A percentile compares a stretch with the other conserved stretches of the same genome.
Conservation (phyloP, 2,888 invertebrate species). For the Chelonus formosanus region DNA sequence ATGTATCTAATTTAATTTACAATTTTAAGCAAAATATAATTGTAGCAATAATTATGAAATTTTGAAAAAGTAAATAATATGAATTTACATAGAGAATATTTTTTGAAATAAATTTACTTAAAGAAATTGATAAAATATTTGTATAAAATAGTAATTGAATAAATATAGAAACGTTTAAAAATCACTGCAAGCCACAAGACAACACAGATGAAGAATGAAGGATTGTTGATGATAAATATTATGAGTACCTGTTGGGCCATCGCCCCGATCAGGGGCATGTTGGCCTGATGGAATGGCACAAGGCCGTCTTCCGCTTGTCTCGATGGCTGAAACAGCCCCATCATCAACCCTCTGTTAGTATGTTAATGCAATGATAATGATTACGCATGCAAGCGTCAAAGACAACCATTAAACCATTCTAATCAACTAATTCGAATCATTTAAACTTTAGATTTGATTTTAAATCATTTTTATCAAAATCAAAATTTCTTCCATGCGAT, state of each 20-base stretch:
- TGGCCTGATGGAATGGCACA: slow-evolving; percentile 68
- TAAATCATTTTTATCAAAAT: too few relatives aligned
- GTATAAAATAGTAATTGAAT: slow-evolving; percentile 18
- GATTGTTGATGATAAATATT: slow-evolving; percentile 44
- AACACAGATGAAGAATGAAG: slow-evolving; percentile 56
- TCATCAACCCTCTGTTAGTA: slow-evolving; percentile 61
- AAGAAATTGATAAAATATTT: neutral
- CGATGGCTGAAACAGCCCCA: slow-evolving; percentile 66
- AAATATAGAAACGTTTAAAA: slow-evolving; percentile 18
- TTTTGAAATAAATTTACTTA: neutral
- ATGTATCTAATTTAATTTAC: too few relatives aligned
- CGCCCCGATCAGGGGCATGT: slow-evolving; percentile 74
- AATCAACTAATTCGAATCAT: slow-evolving; percentile 3
- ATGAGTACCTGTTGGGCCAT: slow-evolving; percentile 64
- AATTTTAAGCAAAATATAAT: too few relatives aligned
- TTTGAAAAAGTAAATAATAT: neutral
- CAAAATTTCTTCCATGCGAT: too few relatives aligned
- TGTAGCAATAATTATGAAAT: too few relatives aligned
- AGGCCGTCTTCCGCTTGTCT: slow-evolving; percentile 70
- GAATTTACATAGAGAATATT: neutral
- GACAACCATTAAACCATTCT: slow-evolving; percentile 36
- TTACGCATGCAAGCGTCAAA: slow-evolving; percentile 50
- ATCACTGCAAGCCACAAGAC: slow-evolving; percentile 44
- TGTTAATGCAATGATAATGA: slow-evolving; percentile 51
- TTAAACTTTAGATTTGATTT: neutral